Conservation (phyloP, 2,113 vertebrate genomes). For the Maccullochella peelii region DNA sequence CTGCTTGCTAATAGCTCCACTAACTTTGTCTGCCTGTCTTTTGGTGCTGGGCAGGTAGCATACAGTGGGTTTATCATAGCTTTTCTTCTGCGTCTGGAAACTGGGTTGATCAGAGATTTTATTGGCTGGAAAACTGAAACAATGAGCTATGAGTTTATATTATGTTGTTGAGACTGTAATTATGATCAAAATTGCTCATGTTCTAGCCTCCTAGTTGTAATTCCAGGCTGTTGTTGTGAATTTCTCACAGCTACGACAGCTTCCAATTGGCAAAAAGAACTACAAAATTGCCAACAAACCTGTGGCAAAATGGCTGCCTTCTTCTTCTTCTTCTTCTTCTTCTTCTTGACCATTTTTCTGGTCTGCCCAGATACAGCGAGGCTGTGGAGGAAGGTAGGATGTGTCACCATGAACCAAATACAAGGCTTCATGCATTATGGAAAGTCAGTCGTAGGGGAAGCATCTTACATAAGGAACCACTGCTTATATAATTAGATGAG, state of each 20-base stretch:
- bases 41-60: background rate
- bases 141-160: too few species aligned
- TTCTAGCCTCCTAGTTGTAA: background rate
- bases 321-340: slow-evolving; percentile 2
- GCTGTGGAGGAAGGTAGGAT: slow-evolving; percentile 63
- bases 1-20: too few species aligned
- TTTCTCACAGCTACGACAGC: too few species aligned
- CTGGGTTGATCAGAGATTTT: background rate
- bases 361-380: slow-evolving; percentile 57
- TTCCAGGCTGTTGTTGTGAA: too few species aligned
- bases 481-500: slow-evolving; percentile 73
- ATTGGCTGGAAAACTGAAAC: background rate
- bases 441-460: slow-evolving; percentile 60
- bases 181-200: too few species aligned
- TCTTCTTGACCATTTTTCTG: slow-evolving; percentile 18
- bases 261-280: background rate
- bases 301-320: background rate
- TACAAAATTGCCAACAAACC: background rate
- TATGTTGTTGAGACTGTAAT: too few species aligned
- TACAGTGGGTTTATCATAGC: background rate
- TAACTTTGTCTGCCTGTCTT: background rate
- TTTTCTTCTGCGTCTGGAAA: background rate
- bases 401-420: slow-evolving; percentile 74
- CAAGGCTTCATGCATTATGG: slow-evolving; percentile 74
- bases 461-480: slow-evolving; percentile 68